Conservation (phyloP, 2,888 invertebrate genomes). For the Clitarchus hookeri region DNA sequence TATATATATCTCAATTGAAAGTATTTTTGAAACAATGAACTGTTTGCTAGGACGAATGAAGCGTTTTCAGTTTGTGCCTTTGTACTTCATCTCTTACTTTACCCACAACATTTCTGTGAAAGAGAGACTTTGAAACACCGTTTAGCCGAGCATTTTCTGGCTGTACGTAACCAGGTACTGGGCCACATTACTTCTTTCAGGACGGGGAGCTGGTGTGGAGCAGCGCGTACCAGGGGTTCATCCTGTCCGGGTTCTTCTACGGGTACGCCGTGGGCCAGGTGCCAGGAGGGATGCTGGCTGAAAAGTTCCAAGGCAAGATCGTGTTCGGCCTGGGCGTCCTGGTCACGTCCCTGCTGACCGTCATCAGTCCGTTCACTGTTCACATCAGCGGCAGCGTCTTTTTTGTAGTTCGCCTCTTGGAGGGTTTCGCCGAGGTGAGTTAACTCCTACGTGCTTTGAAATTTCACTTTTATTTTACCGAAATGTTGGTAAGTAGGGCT, state of each 20-base stretch:
- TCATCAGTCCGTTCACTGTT: not conserved
- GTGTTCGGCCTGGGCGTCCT: not conserved
- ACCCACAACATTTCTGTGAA: too few relatives aligned
- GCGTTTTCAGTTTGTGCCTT: too few relatives aligned
- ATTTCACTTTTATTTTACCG: too few relatives aligned
- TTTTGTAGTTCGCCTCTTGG: not conserved
- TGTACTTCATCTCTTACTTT: too few relatives aligned
- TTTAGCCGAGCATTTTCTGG: too few relatives aligned
- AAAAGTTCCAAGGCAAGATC: not conserved
- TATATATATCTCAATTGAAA: too few relatives aligned
- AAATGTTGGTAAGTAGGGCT: too few relatives aligned
- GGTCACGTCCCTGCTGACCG: not conserved
- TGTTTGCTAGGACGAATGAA: too few relatives aligned
- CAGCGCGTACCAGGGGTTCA: not conserved
- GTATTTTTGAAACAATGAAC: too few relatives aligned
- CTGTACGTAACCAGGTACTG: too few relatives aligned
- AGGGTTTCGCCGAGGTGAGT: not conserved
- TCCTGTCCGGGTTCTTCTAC: slow-evolving; percentile 15
- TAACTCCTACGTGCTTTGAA: too few relatives aligned
- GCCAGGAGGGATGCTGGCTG: not conserved
- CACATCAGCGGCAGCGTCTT: not conserved
- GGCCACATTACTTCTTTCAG: not conserved
- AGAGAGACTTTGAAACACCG: too few relatives aligned
- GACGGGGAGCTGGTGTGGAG: not conserved
- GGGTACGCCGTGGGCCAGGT: not conserved